phyloP scores from a whole-genome alignment of 2,797 vertebrate genomes.

The Todus mexicanus region DNA sequence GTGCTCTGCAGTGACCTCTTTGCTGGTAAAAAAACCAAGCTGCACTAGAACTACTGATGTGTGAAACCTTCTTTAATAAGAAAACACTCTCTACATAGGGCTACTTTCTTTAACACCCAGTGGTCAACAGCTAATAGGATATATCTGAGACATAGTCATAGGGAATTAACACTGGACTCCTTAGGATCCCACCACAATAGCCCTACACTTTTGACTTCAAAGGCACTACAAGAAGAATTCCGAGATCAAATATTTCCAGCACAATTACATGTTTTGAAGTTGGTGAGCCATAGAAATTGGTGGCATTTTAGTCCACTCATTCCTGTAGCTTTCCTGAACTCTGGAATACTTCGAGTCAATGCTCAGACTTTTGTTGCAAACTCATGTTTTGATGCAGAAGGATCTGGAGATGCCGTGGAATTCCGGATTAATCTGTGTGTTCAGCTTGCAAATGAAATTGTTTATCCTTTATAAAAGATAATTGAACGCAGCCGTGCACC shows the following conservation, averaged over 20 bases:
- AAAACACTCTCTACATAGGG: neutral
- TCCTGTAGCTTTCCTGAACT: neutral
- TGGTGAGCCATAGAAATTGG: neutral
- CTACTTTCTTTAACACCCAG: neutral
- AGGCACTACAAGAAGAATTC: neutral
- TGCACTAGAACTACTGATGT: neutral
- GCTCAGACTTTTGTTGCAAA: neutral
- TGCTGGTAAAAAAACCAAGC: neutral
- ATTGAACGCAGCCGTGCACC: rapidly evolving
- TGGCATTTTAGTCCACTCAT: neutral
- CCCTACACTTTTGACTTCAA: neutral
- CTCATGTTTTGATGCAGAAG: neutral
- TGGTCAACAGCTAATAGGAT: neutral
- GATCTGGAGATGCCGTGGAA: neutral
- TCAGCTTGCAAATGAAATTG: neutral
- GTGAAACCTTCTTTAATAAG: neutral
- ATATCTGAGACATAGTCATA: neutral
- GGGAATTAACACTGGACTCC: neutral
- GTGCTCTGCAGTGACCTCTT: neutral
- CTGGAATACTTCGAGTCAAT: neutral
- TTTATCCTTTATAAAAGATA: neutral
- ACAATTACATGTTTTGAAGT: slow-evolving; percentile 18
- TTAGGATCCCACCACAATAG: neutral
- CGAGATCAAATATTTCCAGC: slow-evolving; percentile 21
- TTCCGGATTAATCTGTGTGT: neutral